phyloP scores from a whole-genome alignment of 2,113 vertebrate genomes.

The Etheostoma cragini region DNA sequence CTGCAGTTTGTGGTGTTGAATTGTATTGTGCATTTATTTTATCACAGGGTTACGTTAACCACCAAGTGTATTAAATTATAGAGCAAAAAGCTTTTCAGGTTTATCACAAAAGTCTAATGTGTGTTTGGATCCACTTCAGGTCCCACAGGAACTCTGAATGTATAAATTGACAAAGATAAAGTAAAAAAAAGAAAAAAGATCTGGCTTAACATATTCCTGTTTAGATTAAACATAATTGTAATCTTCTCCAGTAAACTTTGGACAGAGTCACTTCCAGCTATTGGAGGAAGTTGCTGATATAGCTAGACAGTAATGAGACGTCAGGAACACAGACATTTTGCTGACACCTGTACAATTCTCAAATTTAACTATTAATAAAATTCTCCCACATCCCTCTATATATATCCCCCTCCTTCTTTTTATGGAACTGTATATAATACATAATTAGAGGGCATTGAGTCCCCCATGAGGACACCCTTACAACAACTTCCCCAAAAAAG shows the following conservation, averaged over 20 bases:
- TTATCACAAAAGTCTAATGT: constrained; percentile 18
- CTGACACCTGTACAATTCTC: constrained; percentile 69
- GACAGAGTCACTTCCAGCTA: constrained; percentile 45
- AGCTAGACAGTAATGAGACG: constrained; percentile 75
- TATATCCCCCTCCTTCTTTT: constrained; percentile 19
- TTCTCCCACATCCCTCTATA: constrained; percentile 25
- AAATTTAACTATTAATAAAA: constrained; percentile 71
- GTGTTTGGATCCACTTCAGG: constrained; percentile 32
- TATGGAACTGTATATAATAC: constrained; percentile 40
- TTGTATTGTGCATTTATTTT: neutral
- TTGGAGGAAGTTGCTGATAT: constrained; percentile 75
- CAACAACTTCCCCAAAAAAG: constrained; percentile 41
- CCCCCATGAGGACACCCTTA: constrained; percentile 37
- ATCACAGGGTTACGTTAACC: neutral
- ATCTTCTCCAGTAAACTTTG: constrained; percentile 33
- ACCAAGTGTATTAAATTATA: neutral
- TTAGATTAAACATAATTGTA: constrained; percentile 21
- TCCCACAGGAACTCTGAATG: constrained; percentile 1
- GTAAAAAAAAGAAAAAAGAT: constrained; percentile 12
- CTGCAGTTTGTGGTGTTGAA: neutral
- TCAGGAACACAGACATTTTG: constrained; percentile 66
- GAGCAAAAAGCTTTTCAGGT: neutral
- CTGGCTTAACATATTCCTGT: constrained; percentile 29
- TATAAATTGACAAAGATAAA: neutral
- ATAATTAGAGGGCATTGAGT: constrained; percentile 31